These are phyloP conservation scores for Aelia acuminata DNA, from an alignment of 2,888 invertebrate species.

Conservation along the genomic window DNA sequence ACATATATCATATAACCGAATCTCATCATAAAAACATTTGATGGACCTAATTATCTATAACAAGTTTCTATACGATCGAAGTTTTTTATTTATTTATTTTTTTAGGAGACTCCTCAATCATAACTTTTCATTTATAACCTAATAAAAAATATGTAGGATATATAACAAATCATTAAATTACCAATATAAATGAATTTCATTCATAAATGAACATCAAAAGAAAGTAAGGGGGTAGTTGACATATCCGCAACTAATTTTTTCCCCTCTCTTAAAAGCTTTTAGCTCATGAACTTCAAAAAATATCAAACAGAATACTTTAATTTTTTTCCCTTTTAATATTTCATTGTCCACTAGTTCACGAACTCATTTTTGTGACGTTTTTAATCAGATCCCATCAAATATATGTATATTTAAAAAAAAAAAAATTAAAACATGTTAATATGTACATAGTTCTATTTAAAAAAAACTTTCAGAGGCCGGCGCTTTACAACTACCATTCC, in stretches of 20 bases:
- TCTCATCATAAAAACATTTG: background rate
- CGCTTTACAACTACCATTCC: background rate
- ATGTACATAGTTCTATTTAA: background rate
- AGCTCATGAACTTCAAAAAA: too few relatives aligned
- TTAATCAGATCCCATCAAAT: background rate
- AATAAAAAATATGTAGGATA: background rate
- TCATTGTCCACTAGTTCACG: background rate
- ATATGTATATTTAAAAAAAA: background rate
- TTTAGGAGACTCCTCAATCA: background rate
- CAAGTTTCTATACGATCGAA: background rate
- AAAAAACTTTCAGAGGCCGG: background rate
- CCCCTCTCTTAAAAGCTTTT: too few relatives aligned
- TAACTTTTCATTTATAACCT: background rate
- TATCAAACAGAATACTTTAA: too few relatives aligned
- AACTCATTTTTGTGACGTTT: background rate
- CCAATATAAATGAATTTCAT: background rate
- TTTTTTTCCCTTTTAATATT: too few relatives aligned
- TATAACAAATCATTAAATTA: background rate
- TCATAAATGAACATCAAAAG: background rate
- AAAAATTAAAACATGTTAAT: background rate
- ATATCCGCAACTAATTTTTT: too few relatives aligned
- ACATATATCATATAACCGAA: background rate
- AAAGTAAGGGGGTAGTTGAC: background rate
- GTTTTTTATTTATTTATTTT: too few relatives aligned
- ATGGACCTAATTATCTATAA: background rate